Conservation (phyloP, 2,797 vertebrate species). For the Stomatorhinus walkeri region DNA sequence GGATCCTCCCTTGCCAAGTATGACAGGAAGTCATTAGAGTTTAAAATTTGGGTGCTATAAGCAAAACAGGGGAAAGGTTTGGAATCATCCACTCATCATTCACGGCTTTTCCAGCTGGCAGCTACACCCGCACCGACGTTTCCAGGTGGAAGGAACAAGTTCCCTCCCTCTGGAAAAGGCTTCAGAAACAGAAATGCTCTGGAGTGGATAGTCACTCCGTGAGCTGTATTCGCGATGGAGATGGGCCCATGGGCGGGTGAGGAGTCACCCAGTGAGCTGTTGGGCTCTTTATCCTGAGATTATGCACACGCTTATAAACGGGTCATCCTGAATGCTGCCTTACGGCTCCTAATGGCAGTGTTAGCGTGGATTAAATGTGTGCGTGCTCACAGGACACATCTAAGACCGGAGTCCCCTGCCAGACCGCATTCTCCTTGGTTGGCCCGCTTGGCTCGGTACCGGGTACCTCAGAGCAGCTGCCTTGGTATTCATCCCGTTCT, state of each 20-base stretch:
- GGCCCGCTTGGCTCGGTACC: slow-evolving; percentile 42
- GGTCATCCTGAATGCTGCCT: slow-evolving; percentile 17
- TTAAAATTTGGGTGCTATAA: not conserved
- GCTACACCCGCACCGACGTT: not conserved
- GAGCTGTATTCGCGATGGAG: slow-evolving; percentile 27
- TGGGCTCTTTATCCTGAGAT: slow-evolving; percentile 55
- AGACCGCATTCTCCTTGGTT: slow-evolving; percentile 18
- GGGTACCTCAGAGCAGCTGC: slow-evolving; percentile 59
- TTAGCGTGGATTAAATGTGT: slow-evolving; percentile 36
- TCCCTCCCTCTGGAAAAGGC: not conserved
- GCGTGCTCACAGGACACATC: slow-evolving; percentile 35
- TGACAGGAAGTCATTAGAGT: not conserved
- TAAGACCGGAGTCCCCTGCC: slow-evolving; percentile 24
- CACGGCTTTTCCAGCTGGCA: not conserved
- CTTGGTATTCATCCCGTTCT: slow-evolving; percentile 48
- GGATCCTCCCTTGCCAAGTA: slow-evolving; percentile 18
- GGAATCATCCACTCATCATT: slow-evolving; percentile 16
- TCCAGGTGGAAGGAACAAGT: not conserved
- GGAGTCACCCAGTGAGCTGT: not conserved
- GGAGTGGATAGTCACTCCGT: slow-evolving; percentile 23
- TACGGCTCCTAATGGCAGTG: slow-evolving; percentile 15
- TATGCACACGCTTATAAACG: slow-evolving; percentile 35
- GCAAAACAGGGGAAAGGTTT: slow-evolving; percentile 7
- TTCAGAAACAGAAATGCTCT: slow-evolving; percentile 12
- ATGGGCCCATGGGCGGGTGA: slow-evolving; percentile 19